Evolutionary conservation across 2,113 vertebrate genomes (phyloP).

Genomic region (Macaca fascicularis): T2T-MFA8v1.1 NC_088388.1:56140001-56140500

Average conservation of each 20-base stretch:
- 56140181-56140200: too few species aligned
- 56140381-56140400: background rate
- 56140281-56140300: background rate
- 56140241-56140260: background rate
- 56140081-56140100: background rate
- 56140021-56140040: background rate
- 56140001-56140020: background rate
- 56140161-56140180: too few species aligned
- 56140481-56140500: background rate
- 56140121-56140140: background rate
- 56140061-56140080: background rate
- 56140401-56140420: background rate
- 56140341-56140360: slow-evolving; percentile 17
- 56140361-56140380: background rate
- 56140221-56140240: background rate
- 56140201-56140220: too few species aligned
- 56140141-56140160: too few species aligned
- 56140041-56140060: background rate
- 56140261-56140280: background rate
- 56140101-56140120: background rate
- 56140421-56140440: background rate
- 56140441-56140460: background rate
- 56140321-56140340: background rate
- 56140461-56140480: background rate
- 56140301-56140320: slow-evolving; percentile 5